Evolutionary conservation across 2,113 vertebrate genomes (phyloP).

Genomic region (Pluvianellus socialis): DNA sequence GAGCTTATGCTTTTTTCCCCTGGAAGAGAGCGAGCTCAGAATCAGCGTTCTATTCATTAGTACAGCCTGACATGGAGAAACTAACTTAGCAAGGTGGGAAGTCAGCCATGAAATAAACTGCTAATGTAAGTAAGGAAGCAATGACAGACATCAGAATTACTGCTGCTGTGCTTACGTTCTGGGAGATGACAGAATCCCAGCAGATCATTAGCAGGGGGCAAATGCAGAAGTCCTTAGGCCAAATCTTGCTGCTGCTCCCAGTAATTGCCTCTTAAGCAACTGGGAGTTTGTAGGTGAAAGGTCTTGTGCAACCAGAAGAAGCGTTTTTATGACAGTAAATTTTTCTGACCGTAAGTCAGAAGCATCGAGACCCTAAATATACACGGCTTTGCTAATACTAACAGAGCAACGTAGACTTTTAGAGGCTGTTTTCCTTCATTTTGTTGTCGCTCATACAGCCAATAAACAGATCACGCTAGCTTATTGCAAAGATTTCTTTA

Average conservation of each 20-base stretch:
- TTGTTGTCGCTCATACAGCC: background rate
- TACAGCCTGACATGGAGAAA: background rate
- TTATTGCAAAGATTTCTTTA: background rate
- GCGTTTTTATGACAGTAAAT: background rate
- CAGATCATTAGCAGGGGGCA: constrained; percentile 21
- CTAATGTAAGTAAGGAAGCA: background rate
- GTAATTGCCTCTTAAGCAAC: constrained; percentile 19
- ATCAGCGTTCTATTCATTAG: constrained; percentile 12
- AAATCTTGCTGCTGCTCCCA: background rate
- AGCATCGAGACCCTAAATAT: background rate
- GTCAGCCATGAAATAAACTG: constrained; percentile 10
- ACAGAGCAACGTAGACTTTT: background rate
- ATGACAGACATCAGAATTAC: background rate
- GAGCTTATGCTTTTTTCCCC: background rate
- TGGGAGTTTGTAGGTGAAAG: constrained; percentile 11
- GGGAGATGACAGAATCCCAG: background rate
- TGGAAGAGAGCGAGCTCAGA: background rate
- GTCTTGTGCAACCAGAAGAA: background rate
- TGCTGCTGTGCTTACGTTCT: background rate
- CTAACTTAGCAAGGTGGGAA: background rate
- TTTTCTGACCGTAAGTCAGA: background rate
- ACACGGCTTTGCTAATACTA: background rate
- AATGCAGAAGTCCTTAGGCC: background rate
- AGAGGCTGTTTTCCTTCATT: background rate
- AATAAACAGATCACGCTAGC: background rate